A percentile compares a stretch with the other conserved stretches of the same genome.
Conservation (phyloP, 2,797 vertebrate species). For the Chelon auratus region DNA sequence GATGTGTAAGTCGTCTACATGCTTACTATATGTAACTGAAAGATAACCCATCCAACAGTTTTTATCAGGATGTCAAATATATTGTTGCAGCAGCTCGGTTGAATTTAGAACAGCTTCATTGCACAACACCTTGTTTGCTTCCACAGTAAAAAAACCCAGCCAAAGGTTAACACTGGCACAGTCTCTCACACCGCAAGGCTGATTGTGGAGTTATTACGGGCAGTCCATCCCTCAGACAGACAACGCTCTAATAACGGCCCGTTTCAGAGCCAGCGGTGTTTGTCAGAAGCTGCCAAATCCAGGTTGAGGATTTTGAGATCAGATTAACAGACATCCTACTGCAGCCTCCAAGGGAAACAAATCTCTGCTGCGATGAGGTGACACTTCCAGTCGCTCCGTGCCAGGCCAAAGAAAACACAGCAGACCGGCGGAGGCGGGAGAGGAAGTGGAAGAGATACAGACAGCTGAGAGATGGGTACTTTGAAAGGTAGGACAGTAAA, state of each 20-base stretch:
- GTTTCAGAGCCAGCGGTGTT: conserved; percentile 65
- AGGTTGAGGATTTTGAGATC: conserved; percentile 72
- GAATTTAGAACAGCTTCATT: conserved; percentile 47
- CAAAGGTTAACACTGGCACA: conserved; percentile 55
- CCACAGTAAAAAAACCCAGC: conserved; percentile 20
- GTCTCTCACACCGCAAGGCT: conserved; percentile 31
- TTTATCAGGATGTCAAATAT: conserved; percentile 17
- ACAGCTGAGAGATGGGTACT: conserved; percentile 31
- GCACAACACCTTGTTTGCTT: conserved; percentile 48
- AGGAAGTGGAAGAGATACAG: conserved; percentile 50
- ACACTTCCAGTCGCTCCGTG: conserved; percentile 73
- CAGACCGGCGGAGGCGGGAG: conserved; percentile 25
- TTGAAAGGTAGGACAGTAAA: conserved; percentile 15
- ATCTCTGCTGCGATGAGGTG: conserved; percentile 76
- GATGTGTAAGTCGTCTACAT: background rate
- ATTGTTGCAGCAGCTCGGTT: conserved; percentile 28
- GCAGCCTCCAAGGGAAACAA: conserved; percentile 72
- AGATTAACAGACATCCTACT: conserved; percentile 78
- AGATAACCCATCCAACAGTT: background rate
- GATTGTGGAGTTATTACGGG: conserved; percentile 58
- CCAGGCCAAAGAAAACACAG: conserved; percentile 71
- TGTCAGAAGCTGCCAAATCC: conserved; percentile 68
- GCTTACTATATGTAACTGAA: background rate
- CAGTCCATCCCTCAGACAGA: conserved; percentile 59
- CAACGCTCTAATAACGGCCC: conserved; percentile 29